Evolutionary conservation across 2,113 vertebrate species (phyloP), one percentile per base, ranked within the genome.

Genomic region (Corapipo altera): DNA sequence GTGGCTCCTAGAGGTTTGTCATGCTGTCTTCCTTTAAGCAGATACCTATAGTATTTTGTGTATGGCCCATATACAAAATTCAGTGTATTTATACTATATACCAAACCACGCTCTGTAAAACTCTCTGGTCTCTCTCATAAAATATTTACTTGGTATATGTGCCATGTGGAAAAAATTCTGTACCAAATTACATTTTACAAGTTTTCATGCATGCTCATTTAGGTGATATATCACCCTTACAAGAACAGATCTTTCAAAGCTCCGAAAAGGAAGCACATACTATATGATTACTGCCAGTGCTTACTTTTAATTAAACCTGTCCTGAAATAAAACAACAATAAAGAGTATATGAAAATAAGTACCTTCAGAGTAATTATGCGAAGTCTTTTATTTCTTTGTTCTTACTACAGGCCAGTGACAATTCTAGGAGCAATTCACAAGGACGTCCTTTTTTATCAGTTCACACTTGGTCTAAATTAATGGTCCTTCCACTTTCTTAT

Each of bases 161-260:
- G 55, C 59, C 52, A 92, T 6, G 10, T 49, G 76, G 90, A 93
- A 91, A 91, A 92, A 89, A 91, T 41, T 75, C 57, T 82, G 32
- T 39, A 87, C 49, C 80, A 83, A 64, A 90, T 81, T 75, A 82
- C 37, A 49, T 41, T 77, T 91, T 81, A 81, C 74, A 82, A 39
- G 57, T 76, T 75, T 91, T 89, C 54, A 17, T 58, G 49, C 70
- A 58, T 1, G 5, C n/a, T 93, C 44, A 41, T 91, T 88, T 85
- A 89, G 41, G 65, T 78, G 76, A 94, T 91, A 81, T 94, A 86
- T 92, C 85, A 83, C 35, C 39, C 30, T 88, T 46, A 39, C 54
- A 35, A 78, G 57, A 59, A 67, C 65, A 52, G 43, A 59, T 64
- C 46, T 67, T 85, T 86, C 48, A 74, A 77, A 89, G 61, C 26